These are phyloP conservation scores for Zapus hudsonius DNA, from an alignment of 2,113 vertebrate genomes.

Conservation along the genomic window DNA sequence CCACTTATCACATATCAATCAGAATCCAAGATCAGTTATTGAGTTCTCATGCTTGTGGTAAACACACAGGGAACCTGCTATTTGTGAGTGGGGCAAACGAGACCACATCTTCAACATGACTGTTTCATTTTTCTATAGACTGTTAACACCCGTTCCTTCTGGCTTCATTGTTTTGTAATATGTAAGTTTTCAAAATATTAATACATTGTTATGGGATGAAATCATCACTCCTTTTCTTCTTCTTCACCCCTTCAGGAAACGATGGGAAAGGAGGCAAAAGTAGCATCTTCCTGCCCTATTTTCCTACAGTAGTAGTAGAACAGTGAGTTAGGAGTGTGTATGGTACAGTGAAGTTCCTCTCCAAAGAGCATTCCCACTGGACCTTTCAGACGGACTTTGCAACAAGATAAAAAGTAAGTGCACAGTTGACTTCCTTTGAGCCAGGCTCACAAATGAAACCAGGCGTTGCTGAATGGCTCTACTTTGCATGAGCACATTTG, in stretches of 20 bases:
- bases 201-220: slow-evolving; percentile 62
- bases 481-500: neutral
- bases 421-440: neutral
- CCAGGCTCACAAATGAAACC: neutral
- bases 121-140: slow-evolving; percentile 76
- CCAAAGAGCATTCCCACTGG: neutral
- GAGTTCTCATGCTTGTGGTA: slow-evolving; percentile 73
- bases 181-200: slow-evolving; percentile 68
- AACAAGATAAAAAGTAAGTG: neutral
- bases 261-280: slow-evolving; percentile 23
- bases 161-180: slow-evolving; percentile 75
- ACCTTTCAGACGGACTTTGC: neutral
- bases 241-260: slow-evolving; percentile 50
- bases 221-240: slow-evolving; percentile 58
- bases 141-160: slow-evolving; percentile 81
- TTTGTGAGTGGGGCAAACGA: slow-evolving; percentile 75
- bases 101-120: slow-evolving; percentile 66
- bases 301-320: slow-evolving; percentile 8
- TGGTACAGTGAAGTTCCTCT: neutral
- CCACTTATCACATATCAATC: slow-evolving; percentile 64
- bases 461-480: neutral
- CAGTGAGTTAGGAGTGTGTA: neutral
- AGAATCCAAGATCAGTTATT: slow-evolving; percentile 76
- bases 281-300: slow-evolving; percentile 19
- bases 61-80: slow-evolving; percentile 74